Evolutionary conservation across 1,140 invertebrate genomes (phyloP).

Genomic region (Melitaea cinxia): DNA sequence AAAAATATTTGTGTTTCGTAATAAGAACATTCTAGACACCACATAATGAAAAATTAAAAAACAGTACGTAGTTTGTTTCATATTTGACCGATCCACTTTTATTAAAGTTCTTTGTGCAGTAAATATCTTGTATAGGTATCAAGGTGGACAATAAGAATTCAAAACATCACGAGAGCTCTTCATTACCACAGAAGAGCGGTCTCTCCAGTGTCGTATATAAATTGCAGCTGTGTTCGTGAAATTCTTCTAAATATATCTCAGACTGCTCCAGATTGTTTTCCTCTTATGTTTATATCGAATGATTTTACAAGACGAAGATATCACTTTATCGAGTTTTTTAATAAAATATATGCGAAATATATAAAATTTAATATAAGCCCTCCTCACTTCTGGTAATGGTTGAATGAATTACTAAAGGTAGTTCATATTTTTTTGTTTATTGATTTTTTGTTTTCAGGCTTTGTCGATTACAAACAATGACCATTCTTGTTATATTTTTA

Average conservation of each 20-base stretch:
- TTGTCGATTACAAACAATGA: too few species aligned
- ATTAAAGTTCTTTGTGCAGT: neutral
- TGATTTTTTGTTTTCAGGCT: too few species aligned
- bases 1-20: neutral
- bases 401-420: too few species aligned
- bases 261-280: conserved; percentile 22
- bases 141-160: conserved; percentile 38
- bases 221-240: conserved; percentile 41
- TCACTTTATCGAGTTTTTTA: conserved; percentile 16
- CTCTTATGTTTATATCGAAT: conserved; percentile 23
- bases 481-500: too few species aligned
- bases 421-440: too few species aligned
- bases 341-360: too few species aligned
- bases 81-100: too few species aligned
- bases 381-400: too few species aligned
- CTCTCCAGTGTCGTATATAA: conserved; percentile 40
- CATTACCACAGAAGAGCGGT: conserved; percentile 33
- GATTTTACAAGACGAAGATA: conserved; percentile 23
- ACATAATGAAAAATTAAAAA: too few species aligned
- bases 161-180: conserved; percentile 43
- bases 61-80: too few species aligned
- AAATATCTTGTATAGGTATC: conserved; percentile 10
- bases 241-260: conserved; percentile 44
- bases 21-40: neutral
- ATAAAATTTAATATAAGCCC: too few species aligned